Conservation (phyloP, 2,113 vertebrate species). For the Casuarius casuarius region DNA sequence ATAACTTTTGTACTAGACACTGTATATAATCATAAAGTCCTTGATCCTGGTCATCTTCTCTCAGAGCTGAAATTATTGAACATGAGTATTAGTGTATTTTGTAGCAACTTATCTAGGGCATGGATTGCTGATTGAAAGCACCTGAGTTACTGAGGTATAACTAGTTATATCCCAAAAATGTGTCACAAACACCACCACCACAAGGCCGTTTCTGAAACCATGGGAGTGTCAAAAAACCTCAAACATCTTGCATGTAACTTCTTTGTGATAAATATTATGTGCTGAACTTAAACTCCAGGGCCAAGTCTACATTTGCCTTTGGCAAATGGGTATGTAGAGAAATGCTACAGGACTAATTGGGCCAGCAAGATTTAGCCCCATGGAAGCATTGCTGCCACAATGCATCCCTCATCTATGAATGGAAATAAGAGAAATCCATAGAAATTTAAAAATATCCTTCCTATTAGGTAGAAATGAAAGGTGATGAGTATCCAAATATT, state of each 20-base stretch:
- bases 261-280: neutral
- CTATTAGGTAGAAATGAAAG: neutral
- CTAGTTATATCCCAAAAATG: neutral
- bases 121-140: neutral
- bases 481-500: neutral
- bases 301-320: neutral
- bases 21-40: neutral
- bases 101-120: neutral
- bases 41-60: neutral
- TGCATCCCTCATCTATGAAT: neutral
- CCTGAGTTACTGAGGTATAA: neutral
- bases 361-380: neutral
- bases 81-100: neutral
- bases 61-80: neutral
- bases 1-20: neutral
- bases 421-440: slow-evolving; percentile 1
- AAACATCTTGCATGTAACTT: neutral
- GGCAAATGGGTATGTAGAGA: neutral
- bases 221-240: neutral
- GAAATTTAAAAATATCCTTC: neutral
- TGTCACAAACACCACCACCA: neutral
- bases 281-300: neutral
- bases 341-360: neutral
- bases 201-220: no score
- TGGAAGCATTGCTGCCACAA: neutral